Evolutionary conservation across 2,797 vertebrate species (phyloP).

Genomic region (Siniperca obscura): DNA sequence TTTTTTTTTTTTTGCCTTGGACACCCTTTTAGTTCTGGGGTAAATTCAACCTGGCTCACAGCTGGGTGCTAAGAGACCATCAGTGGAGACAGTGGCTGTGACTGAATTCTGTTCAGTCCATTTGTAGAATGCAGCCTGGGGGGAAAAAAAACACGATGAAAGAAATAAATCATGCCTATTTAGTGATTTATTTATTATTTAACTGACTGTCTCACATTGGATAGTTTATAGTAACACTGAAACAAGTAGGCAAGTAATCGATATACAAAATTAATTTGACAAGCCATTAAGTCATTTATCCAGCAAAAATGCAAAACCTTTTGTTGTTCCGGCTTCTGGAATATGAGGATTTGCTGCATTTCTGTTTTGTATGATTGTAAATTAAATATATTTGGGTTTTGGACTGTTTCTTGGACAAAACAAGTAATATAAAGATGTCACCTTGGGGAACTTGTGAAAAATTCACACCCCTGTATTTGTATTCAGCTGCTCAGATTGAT

Average conservation of each 20-base stretch:
- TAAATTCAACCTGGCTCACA: slow-evolving; percentile 47
- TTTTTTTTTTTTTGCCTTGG: slow-evolving; percentile 2
- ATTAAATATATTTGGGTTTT: slow-evolving; percentile 1
- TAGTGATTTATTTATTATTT: too few species aligned
- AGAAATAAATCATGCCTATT: background rate
- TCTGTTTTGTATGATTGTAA: background rate
- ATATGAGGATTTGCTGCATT: background rate
- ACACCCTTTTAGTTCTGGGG: slow-evolving; percentile 40
- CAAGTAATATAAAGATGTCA: background rate
- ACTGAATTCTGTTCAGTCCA: slow-evolving; percentile 28
- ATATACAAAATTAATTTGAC: background rate
- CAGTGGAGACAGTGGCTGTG: slow-evolving; percentile 18
- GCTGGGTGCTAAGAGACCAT: slow-evolving; percentile 39
- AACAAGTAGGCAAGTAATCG: background rate
- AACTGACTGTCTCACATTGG: background rate
- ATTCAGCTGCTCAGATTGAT: background rate
- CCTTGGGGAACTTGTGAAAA: background rate
- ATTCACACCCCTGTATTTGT: too few species aligned
- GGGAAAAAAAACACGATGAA: background rate
- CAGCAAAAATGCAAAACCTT: background rate
- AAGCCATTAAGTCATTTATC: background rate
- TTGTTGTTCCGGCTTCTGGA: background rate
- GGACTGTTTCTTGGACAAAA: background rate
- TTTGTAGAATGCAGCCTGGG: slow-evolving; percentile 26
- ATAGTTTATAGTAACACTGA: background rate